Evolutionary conservation across 2,797 vertebrate genomes (phyloP), one percentile per base, ranked within the genome.

Genomic region (Coracias cyanogaster): DNA sequence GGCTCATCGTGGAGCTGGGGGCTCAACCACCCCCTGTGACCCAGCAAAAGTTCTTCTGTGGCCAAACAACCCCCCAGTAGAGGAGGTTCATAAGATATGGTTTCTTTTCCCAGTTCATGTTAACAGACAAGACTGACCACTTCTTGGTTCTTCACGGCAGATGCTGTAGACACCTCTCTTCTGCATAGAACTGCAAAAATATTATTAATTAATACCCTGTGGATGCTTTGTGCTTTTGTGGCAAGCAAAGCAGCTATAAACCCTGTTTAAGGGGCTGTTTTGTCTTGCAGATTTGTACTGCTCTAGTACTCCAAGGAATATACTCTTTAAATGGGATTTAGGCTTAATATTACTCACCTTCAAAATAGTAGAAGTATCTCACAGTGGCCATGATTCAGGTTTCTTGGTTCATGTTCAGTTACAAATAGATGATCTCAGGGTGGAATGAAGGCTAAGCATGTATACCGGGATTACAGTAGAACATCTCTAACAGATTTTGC

Each of bases 221-320:
- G 55, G 22, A 35, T 80, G 31, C 77, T 92, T 39, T 61, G 51
- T 80, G 61, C 41, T 90, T 90, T 77, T 55, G 55, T 94, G 57
- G 81, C 90, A 94, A 74, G 82, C 94, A 86, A 77, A 90, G 78
- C 48, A 94, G 49, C 86, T 71, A 31, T 82, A 89, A 73, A 82
- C 71, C 52, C 52, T 64, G 66, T 74, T 78, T 77, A 60, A 82
- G 66, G 61, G 37, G 43, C 79, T 82, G 8, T 7, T 92, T 77
- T 80, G 74, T 70, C 86, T 81, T 86, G 77, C 24, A 80, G 39
- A 82, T 93, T 92, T 89, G 82, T 93, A 60, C 72, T 80, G 73
- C 67, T 72, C 48, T 31, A 43, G 28, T 72, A 49, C 66, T 62
- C 72, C 60, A 57, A 41, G 46, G 64, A 93, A 72, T 86, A 46